A percentile compares a stretch with the other conserved stretches of the same genome.
Evolutionary conservation across 2,888 invertebrate genomes (phyloP).

Genomic region (Scaptomyza flava): DNA sequence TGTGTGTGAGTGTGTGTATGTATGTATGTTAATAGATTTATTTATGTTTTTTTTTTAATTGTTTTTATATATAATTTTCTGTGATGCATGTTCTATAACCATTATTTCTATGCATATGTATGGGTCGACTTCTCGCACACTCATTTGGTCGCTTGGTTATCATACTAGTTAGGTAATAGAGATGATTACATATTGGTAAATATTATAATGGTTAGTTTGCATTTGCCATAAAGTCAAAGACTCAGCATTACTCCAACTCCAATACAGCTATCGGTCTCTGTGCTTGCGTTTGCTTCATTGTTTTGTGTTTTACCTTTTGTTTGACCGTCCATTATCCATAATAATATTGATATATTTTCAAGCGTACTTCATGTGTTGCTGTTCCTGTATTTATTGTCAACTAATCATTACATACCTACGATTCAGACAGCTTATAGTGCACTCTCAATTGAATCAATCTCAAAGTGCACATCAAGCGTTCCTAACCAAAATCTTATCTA

Average conservation of each 20-base stretch:
- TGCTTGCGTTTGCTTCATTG: neutral
- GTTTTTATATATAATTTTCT: conserved; percentile 16
- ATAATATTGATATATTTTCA: conserved; percentile 23
- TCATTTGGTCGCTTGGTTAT: conserved; percentile 49
- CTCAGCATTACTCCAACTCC: conserved; percentile 33
- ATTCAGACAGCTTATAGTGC: conserved; percentile 34
- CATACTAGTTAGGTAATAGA: conserved; percentile 21
- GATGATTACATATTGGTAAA: conserved; percentile 26
- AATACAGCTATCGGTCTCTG: conserved; percentile 6
- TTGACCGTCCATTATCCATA: conserved; percentile 10
- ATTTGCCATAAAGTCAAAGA: conserved; percentile 22
- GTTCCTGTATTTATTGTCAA: conserved; percentile 68
- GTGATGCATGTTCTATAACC: conserved; percentile 45
- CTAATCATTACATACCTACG: conserved; percentile 65
- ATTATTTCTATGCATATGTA: conserved; percentile 71
- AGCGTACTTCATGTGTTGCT: conserved; percentile 19
- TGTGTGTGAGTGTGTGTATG: conserved; percentile 12
- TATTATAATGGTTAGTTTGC: conserved; percentile 24
- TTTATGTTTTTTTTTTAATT: conserved; percentile 38
- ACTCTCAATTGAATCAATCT: conserved; percentile 12
- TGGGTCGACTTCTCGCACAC: conserved; percentile 57
- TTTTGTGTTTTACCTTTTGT: neutral
- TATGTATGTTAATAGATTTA: conserved; percentile 54
- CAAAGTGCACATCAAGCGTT: conserved; percentile 2
- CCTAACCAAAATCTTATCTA: conserved; percentile 15